Percentiles rank a stretch among this genome's conserved stretches.
phyloP scores from a whole-genome alignment of 2,113 vertebrate species.

The Oenanthe melanoleuca region DNA sequence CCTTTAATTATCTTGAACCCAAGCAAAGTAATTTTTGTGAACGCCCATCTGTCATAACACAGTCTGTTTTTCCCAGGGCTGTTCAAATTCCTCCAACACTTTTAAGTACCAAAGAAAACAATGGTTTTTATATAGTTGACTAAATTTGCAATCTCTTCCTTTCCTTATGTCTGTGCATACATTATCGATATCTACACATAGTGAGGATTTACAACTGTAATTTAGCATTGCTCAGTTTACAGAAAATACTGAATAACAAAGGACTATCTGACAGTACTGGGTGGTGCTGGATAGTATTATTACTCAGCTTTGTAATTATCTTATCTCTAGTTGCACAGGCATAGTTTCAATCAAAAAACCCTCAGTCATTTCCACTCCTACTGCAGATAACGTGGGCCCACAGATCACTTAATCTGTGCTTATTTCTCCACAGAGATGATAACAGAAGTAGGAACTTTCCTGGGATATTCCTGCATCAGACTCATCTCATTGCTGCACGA shows the following conservation, averaged over 20 bases:
- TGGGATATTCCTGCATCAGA: neutral
- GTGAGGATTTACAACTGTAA: neutral
- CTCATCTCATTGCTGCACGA: neutral
- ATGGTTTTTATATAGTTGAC: neutral
- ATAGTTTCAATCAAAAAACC: neutral
- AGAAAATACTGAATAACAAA: neutral
- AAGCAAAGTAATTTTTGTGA: neutral
- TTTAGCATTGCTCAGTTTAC: neutral
- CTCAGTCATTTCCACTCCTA: neutral
- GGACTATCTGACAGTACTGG: neutral
- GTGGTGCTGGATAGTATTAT: neutral
- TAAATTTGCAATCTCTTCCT: neutral
- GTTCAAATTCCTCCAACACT: neutral
- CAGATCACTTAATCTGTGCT: neutral
- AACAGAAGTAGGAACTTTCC: neutral
- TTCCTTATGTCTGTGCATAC: neutral
- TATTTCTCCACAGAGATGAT: neutral
- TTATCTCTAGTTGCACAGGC: conserved; percentile 3
- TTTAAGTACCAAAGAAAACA: neutral
- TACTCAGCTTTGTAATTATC: conserved; percentile 3
- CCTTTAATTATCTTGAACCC: neutral
- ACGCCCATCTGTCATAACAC: neutral
- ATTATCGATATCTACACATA: neutral
- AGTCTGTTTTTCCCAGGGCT: neutral
- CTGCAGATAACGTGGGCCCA: neutral